A percentile compares a stretch with the other conserved stretches of the same genome.
These are phyloP conservation scores for Trichonephila clavata DNA, from an alignment of 1,140 invertebrate species.

Conservation along the genomic window DNA sequence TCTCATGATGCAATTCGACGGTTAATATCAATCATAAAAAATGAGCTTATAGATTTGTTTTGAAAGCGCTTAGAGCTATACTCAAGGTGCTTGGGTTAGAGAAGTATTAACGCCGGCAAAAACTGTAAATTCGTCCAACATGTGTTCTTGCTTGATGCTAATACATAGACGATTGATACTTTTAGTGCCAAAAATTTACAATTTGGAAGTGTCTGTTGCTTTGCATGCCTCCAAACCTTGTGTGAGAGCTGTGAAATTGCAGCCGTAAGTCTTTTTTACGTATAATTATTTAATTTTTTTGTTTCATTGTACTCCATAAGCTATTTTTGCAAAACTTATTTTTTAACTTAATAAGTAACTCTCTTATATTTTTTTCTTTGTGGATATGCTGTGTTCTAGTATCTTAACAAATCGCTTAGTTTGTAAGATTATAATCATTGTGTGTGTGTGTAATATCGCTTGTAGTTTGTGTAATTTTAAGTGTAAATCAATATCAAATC, in stretches of 20 bases:
- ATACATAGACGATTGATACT: conserved; percentile 4
- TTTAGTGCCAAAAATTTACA: conserved; percentile 32
- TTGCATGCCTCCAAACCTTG: conserved; percentile 20
- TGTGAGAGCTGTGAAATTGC: conserved; percentile 23
- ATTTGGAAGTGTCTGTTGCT: conserved; percentile 16
- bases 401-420: no score
- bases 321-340: no score
- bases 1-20: background rate
- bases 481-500: no score
- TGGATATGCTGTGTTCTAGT: no score
- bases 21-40: background rate
- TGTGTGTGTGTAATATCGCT: no score
- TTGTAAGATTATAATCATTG: no score
- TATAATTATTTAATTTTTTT: background rate
- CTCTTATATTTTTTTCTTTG: no score
- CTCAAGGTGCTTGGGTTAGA: background rate
- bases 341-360: no score
- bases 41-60: background rate
- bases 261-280: conserved; percentile 53
- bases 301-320: no score
- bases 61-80: background rate
- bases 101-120: background rate
- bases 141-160: conserved; percentile 52
- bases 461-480: no score
- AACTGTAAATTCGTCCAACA: background rate